These are phyloP conservation scores for Capricornis sumatraensis DNA, from an alignment of 2,113 vertebrate species.

Conservation along the genomic window DNA sequence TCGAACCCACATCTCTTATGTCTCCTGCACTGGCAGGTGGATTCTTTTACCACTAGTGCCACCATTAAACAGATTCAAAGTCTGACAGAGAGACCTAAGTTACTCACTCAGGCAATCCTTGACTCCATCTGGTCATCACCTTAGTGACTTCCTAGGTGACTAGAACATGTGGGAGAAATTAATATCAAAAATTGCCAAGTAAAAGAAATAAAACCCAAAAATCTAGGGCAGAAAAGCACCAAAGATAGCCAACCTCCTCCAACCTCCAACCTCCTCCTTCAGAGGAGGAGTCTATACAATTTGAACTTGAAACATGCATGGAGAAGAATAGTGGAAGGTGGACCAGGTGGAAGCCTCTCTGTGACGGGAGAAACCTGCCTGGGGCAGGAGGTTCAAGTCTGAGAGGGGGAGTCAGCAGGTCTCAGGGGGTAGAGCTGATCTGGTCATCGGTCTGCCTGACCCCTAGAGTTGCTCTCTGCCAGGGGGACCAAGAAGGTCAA, in stretches of 20 bases:
- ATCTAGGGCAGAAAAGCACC: neutral
- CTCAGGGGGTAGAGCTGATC: neutral
- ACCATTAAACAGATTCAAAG: neutral
- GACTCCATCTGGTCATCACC: neutral
- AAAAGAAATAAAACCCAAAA: neutral
- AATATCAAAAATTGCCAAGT: neutral
- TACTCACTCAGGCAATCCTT: neutral
- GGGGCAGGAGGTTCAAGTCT: too few relatives aligned
- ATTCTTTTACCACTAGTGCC: neutral
- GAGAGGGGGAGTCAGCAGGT: neutral
- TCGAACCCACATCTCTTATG: rapidly evolving
- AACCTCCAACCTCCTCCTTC: neutral
- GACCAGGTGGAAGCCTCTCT: neutral
- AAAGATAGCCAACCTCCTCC: neutral
- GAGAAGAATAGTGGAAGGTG: neutral
- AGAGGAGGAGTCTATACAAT: neutral
- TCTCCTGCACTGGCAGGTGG: neutral
- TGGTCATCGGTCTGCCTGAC: rapidly evolving
- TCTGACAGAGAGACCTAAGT: neutral
- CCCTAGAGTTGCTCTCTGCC: neutral
- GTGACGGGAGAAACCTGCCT: neutral
- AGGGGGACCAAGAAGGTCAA: neutral
- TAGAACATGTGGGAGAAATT: neutral
- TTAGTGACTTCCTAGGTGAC: neutral
- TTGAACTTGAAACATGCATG: neutral